Percentiles rank a stretch among this genome's conserved stretches.
These are phyloP conservation scores for Scolopax rusticola DNA, from an alignment of 2,797 vertebrate species.

Conservation along the genomic window DNA sequence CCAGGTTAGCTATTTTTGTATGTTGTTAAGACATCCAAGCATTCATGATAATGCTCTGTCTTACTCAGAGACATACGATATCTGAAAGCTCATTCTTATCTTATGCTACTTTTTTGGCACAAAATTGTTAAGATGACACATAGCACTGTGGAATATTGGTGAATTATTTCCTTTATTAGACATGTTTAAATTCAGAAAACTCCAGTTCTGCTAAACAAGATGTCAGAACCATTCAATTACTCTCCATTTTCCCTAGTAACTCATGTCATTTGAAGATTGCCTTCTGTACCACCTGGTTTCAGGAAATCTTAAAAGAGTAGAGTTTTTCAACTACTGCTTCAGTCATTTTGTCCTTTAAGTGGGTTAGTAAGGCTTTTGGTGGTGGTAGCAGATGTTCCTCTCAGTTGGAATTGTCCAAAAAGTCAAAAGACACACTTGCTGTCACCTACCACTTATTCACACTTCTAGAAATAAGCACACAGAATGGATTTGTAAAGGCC, in stretches of 20 bases:
- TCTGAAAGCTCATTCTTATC: not conserved
- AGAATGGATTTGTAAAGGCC: not conserved
- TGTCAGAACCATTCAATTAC: not conserved
- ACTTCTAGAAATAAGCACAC: not conserved
- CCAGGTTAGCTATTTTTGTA: conserved; percentile 42
- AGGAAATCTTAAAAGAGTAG: not conserved
- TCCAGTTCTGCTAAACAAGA: not conserved
- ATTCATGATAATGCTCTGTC: not conserved
- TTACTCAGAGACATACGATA: not conserved
- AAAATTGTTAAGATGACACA: not conserved
- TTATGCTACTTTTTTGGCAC: not conserved
- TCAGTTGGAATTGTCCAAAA: not conserved
- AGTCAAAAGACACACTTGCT: not conserved
- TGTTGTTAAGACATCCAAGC: not conserved
- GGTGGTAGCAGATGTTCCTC: not conserved
- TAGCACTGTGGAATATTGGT: not conserved
- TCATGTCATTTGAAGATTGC: not conserved
- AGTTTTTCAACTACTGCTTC: not conserved
- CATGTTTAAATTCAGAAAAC: not conserved
- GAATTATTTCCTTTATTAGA: not conserved
- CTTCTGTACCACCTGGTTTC: not conserved
- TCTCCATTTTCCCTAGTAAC: not conserved
- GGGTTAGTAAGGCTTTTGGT: not conserved
- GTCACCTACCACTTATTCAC: not conserved
- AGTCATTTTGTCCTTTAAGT: not conserved